These are phyloP conservation scores for Grammomys surdaster DNA, from an alignment of 2,113 vertebrate genomes.

Conservation along the genomic window DNA sequence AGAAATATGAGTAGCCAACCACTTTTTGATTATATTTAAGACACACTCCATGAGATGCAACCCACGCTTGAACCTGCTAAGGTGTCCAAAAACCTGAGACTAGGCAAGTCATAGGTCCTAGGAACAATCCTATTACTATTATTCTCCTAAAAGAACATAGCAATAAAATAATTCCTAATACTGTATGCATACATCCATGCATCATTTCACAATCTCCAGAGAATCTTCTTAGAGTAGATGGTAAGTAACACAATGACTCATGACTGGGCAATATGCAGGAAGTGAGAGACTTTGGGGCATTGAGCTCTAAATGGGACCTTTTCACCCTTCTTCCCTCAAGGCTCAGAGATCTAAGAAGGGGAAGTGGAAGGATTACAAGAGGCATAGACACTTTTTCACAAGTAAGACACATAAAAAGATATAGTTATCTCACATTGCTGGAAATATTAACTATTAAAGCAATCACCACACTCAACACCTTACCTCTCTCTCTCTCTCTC, in stretches of 20 bases:
- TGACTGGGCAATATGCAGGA: accelerated
- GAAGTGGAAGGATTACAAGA: not conserved
- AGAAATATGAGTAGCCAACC: not conserved
- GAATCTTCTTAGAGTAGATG: not conserved
- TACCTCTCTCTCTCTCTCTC: too few species aligned
- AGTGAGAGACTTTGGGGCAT: not conserved
- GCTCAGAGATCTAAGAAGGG: not conserved
- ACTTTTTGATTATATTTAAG: not conserved
- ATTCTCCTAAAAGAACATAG: not conserved
- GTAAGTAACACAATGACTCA: not conserved
- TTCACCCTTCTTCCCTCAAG: not conserved
- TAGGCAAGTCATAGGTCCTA: too few species aligned
- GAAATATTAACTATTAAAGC: not conserved
- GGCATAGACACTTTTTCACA: not conserved
- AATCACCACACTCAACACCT: not conserved
- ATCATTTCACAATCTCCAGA: not conserved
- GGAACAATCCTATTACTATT: too few species aligned
- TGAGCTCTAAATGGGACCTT: not conserved
- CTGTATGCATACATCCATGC: not conserved
- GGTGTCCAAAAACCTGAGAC: not conserved
- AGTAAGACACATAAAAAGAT: not conserved
- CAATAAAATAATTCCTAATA: not conserved
- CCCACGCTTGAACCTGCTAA: not conserved
- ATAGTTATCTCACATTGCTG: not conserved
- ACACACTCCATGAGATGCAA: not conserved